phyloP scores from a whole-genome alignment of 1,140 invertebrate genomes.

The Littorina saxatilis region DNA sequence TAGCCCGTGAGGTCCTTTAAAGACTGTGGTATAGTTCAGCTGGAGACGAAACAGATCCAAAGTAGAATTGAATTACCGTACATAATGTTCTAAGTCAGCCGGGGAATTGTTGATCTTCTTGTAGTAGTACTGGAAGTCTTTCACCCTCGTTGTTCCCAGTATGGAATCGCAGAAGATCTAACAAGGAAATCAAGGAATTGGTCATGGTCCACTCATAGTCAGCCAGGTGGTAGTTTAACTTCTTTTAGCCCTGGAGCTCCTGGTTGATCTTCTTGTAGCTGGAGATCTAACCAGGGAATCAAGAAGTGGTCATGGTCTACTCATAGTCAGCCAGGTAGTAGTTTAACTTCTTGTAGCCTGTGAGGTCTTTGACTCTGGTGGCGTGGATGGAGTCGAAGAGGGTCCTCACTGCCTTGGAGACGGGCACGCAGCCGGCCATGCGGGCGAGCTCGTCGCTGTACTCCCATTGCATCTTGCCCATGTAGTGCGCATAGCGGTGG shows the following conservation, averaged over 20 bases:
- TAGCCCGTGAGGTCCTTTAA: slow-evolving; percentile 56
- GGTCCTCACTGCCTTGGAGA: slow-evolving; percentile 82
- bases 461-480: slow-evolving; percentile 81
- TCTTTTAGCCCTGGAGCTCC: no score
- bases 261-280: no score
- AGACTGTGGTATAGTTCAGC: slow-evolving; percentile 50
- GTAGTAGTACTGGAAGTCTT: slow-evolving; percentile 55
- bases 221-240: no score
- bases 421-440: slow-evolving; percentile 79
- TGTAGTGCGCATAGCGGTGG: slow-evolving; percentile 83
- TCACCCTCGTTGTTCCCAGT: slow-evolving; percentile 45
- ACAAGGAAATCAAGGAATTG: no score
- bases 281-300: no score
- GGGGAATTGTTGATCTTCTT: slow-evolving; percentile 53
- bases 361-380: slow-evolving; percentile 49
- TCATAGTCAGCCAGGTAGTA: slow-evolving; percentile 38
- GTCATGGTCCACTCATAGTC: no score
- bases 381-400: slow-evolving; percentile 77
- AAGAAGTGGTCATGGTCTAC: no score
- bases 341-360: slow-evolving; percentile 56
- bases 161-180: slow-evolving; percentile 79
- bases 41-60: slow-evolving; percentile 80
- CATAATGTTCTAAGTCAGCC: neutral
- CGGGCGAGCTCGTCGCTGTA: slow-evolving; percentile 84
- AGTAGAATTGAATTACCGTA: no score